Base-by-base conservation (phyloP, 2,797 vertebrate species). In the Discoglossus pictus region DNA sequence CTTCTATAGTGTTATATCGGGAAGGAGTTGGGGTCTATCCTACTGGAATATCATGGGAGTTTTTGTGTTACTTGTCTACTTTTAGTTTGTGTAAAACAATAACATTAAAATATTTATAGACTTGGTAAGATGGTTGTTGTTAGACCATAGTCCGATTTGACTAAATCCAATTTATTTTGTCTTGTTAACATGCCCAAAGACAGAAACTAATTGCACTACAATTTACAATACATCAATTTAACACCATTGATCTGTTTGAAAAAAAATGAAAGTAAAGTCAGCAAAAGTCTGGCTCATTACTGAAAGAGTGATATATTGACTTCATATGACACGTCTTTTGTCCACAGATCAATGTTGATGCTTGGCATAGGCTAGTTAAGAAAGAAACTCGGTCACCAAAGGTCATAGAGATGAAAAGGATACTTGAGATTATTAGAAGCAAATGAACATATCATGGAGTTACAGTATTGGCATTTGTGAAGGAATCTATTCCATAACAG, bases 251-350 rank as follows among this genome's bases (percentile, higher is more conserved):
- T 93, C 80, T 17, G 60, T 79, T 83, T 61, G 87, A 89, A 87
- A 90, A 86, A 88, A 87, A 89, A 90, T 76, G 76, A 88, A 90
- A 88, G 85, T 79, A 89, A 92, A 88, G 83, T 81, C 77, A 87
- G 82, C 76, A 87, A 82, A 85, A 88, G 75, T 63, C 74, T 68
- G 80, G 87, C 86, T 92, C 82, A 85, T 88, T 92, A 92, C 89
- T 89, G 90, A 92, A 92, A 90, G 91, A 92, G 92, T 94, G 92
- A 93, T 86, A 78, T 94, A 97, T 97, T 91, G 96, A 98, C 94
- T 87, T 73, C 21, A 75, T 80, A 84, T 93, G 93, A 93, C 93
- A 91, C 86, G 86, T 82, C 84, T 89, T 51, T 88, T 89, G 87
- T 89, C 87, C 88, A 83, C 86, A 86, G 80, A 94, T 95, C 91